Base-by-base conservation (phyloP, 2,797 vertebrate species). In the Acanthiza pusilla region DNA sequence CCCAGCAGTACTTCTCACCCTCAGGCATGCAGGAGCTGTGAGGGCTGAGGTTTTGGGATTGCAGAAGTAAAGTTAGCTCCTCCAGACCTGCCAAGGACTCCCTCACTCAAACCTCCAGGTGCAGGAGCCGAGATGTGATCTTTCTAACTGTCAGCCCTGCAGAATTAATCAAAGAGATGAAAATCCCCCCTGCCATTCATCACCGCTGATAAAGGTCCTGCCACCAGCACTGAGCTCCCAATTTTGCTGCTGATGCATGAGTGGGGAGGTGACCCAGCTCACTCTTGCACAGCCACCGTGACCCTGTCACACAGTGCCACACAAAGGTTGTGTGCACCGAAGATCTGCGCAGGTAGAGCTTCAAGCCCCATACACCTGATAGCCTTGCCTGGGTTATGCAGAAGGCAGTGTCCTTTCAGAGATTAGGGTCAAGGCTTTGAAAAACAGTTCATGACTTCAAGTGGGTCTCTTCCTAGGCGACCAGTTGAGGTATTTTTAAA, bases 81-180 rank as follows among this genome's bases (percentile, higher is more conserved):
- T 9, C 4, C 50, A 51, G 53, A 25, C 32, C 30, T 82, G 65
- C 50, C 53, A 79, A 83, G 58, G 43, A 55, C 68, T 89, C 27
- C 42, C 15, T 77, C 40, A 48, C 55, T 58, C 68, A 65, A 80
- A 58, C 11, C 53, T 53, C 40, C 23, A 11, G 34, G 34, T 0
- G 0, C 4, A 0, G 20, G 23, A 93, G 63, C 38, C 50, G 40
- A 75, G 78, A 84, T 36, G n/a, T 55, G 89, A 60, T 88, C 78
- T 91, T 89, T 83, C 61, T 60, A 66, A 76, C 66, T 81, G 77
- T 85, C 91, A 88, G 58, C 20, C 58, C 65, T 32, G 32, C 22
- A 88, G 78, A 93, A 94, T 91, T 94, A 95, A 96, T 87, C 76
- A 76, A 55, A 88, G 80, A 71, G 58, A 91, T 89, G 54, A 95